Evolutionary conservation across 2,888 invertebrate species (phyloP).

Genomic region (Cryptophagus acutangulus): DNA sequence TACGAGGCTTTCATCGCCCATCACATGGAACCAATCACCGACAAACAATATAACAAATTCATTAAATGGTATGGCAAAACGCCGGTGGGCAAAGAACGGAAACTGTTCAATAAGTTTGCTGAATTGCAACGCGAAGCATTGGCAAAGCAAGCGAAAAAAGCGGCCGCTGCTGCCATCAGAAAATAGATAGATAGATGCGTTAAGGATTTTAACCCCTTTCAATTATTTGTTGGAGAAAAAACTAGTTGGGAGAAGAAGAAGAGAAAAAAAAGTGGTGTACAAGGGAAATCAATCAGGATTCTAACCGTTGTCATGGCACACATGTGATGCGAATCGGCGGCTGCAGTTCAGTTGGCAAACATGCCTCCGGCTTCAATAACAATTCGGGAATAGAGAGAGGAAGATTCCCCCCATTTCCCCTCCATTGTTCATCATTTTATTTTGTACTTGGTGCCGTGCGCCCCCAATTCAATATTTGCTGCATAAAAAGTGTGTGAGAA

Average conservation of each 20-base stretch:
- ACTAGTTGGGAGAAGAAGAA: too few relatives aligned
- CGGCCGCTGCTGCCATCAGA: conserved; percentile 1
- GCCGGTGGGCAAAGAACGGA: conserved; percentile 38
- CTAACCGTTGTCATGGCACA: conserved; percentile 27
- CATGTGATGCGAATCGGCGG: conserved; percentile 40
- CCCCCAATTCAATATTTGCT: too few relatives aligned
- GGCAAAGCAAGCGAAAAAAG: conserved; percentile 37
- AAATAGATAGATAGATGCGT: not conserved
- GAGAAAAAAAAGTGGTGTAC: too few relatives aligned
- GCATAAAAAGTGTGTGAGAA: too few relatives aligned
- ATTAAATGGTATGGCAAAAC: conserved; percentile 50
- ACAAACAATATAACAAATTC: conserved; percentile 50
- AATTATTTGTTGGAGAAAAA: too few relatives aligned
- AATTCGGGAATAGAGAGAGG: conserved; percentile 10
- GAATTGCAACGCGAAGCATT: conserved; percentile 30
- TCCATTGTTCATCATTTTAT: too few relatives aligned
- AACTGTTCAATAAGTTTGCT: conserved; percentile 39
- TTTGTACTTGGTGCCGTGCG: too few relatives aligned
- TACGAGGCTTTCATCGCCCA: conserved; percentile 46
- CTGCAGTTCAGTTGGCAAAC: conserved; percentile 40
- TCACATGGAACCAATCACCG: conserved; percentile 42
- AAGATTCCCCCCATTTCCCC: too few relatives aligned
- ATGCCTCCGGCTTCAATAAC: conserved; percentile 34
- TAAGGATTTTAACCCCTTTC: not conserved
- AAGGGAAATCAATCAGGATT: conserved; percentile 27